These are phyloP conservation scores for Aspidapion aeneum DNA, from an alignment of 2,888 invertebrate species.

Conservation along the genomic window DNA sequence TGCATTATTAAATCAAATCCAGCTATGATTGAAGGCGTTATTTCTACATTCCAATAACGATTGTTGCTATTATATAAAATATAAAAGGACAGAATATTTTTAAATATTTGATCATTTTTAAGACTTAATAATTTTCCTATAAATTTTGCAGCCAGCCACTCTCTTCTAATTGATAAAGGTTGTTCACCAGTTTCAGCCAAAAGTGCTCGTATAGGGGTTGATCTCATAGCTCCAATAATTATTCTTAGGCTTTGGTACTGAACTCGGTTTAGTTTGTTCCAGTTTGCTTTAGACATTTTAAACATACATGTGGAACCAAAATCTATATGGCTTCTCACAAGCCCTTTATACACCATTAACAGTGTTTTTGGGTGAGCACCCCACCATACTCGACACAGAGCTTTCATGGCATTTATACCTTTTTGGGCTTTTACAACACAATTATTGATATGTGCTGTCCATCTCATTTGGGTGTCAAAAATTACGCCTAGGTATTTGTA, in stretches of 20 bases:
- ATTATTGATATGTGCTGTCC: slow-evolving; percentile 3
- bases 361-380: not conserved
- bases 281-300: not conserved
- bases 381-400: slow-evolving; percentile 8
- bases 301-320: not conserved
- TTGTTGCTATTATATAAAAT: not conserved
- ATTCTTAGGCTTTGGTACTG: not conserved
- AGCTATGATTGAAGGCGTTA: not conserved
- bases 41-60: not conserved
- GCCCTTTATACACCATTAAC: not conserved
- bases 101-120: not conserved
- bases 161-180: not conserved
- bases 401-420: slow-evolving; percentile 11
- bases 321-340: not conserved
- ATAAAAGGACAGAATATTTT: not conserved
- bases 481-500: slow-evolving; percentile 8
- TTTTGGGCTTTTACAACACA: slow-evolving; percentile 1
- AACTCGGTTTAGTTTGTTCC: not conserved
- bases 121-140: not conserved
- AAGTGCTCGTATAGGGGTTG: not conserved
- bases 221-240: not conserved
- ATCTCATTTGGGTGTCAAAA: not conserved
- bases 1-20: not conserved
- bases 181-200: not conserved
- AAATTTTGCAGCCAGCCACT: not conserved